These are phyloP conservation scores for Troides oblongomaculatus DNA, from an alignment of 2,888 invertebrate species.

Conservation along the genomic window DNA sequence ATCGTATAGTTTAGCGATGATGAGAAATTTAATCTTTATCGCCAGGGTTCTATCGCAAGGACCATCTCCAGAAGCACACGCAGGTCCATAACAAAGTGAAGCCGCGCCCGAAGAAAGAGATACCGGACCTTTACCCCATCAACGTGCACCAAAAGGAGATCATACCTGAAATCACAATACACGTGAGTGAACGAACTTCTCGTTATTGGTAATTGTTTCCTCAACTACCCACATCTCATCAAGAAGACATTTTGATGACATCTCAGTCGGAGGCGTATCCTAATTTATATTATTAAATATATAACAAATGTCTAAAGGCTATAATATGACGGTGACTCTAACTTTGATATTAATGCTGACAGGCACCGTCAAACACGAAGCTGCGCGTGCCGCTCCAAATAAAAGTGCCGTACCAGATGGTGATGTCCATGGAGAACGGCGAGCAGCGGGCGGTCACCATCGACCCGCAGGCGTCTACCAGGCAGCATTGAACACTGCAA, in stretches of 20 bases:
- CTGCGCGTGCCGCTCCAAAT: slow-evolving; percentile 68
- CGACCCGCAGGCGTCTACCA: slow-evolving; percentile 46
- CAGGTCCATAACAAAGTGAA: slow-evolving; percentile 55
- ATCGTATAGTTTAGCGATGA: too few species aligned
- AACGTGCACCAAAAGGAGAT: slow-evolving; percentile 42
- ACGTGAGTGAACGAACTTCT: slow-evolving; percentile 48
- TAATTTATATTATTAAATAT: too few species aligned
- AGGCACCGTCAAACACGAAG: slow-evolving; percentile 67
- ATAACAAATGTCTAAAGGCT: too few species aligned
- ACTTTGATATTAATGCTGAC: slow-evolving; percentile 19
- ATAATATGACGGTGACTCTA: too few species aligned
- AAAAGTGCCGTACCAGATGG: slow-evolving; percentile 72
- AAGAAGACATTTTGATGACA: too few species aligned
- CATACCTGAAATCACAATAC: slow-evolving; percentile 69
- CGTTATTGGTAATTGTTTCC: too few species aligned
- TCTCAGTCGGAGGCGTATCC: too few species aligned
- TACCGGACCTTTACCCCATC: slow-evolving; percentile 61
- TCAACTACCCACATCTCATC: too few species aligned
- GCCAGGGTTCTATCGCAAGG: slow-evolving; percentile 72
- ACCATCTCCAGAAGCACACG: slow-evolving; percentile 69
- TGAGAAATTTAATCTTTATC: neutral
- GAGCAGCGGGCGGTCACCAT: slow-evolving; percentile 58
- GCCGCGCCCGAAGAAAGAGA: slow-evolving; percentile 39
- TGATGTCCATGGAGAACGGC: slow-evolving; percentile 57
- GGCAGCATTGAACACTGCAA: neutral